Percentiles rank a stretch among this genome's conserved stretches.
phyloP scores from a whole-genome alignment of 2,113 vertebrate genomes.

The Australoheros scitulus region DNA sequence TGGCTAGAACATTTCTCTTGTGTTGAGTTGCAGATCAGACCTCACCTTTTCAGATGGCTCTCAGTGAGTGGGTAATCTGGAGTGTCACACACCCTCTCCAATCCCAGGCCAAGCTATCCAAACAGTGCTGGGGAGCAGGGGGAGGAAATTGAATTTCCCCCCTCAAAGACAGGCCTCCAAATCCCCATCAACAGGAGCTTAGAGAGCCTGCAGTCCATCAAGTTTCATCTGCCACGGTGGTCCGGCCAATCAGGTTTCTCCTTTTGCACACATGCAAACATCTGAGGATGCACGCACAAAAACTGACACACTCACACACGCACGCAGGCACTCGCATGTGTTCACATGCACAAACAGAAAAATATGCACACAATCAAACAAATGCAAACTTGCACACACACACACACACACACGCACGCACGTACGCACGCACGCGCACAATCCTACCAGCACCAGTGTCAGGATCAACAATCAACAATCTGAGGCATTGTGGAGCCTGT shows the following conservation, averaged over 20 bases:
- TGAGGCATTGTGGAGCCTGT: slow-evolving; percentile 78
- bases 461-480: slow-evolving; percentile 81
- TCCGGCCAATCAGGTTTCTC: slow-evolving; percentile 69
- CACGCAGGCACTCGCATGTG: not conserved
- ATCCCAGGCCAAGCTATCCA: slow-evolving; percentile 71
- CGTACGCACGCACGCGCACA: not conserved
- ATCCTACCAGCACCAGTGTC: slow-evolving; percentile 36
- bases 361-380: slow-evolving; percentile 50
- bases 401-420: too few relatives aligned
- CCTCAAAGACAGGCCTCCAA: slow-evolving; percentile 74
- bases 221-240: slow-evolving; percentile 77
- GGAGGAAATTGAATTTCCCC: slow-evolving; percentile 76
- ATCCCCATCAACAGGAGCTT: slow-evolving; percentile 78
- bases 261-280: slow-evolving; percentile 41
- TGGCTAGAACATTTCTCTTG: slow-evolving; percentile 57
- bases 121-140: slow-evolving; percentile 66
- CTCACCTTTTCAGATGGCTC: slow-evolving; percentile 66
- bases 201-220: slow-evolving; percentile 76
- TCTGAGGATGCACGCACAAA: slow-evolving; percentile 37
- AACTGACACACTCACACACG: slow-evolving; percentile 12
- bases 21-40: slow-evolving; percentile 60
- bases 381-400: slow-evolving; percentile 36
- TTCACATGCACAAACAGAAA: slow-evolving; percentile 45
- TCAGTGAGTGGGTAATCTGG: slow-evolving; percentile 58
- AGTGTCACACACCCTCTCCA: slow-evolving; percentile 72